phyloP scores from a whole-genome alignment of 2,113 vertebrate genomes.

The Malurus alboscapulatus region DNA sequence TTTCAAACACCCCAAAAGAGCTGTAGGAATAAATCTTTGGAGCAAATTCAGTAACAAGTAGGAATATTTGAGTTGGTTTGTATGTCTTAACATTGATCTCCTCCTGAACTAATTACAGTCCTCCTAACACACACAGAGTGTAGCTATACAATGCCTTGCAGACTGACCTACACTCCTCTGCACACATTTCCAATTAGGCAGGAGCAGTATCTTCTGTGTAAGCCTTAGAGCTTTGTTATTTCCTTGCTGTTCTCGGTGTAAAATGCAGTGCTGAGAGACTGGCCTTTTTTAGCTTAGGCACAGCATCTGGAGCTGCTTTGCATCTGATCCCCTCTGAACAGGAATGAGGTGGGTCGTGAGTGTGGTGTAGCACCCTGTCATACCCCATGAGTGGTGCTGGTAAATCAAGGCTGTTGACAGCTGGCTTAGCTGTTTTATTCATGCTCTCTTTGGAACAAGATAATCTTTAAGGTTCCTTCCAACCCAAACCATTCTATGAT shows the following conservation, averaged over 20 bases:
- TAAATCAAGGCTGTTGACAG: neutral
- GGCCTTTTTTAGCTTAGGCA: neutral
- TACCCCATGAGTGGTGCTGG: neutral
- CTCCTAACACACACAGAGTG: neutral
- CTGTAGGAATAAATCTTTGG: neutral
- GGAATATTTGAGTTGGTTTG: neutral
- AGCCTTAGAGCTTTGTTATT: neutral
- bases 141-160: neutral
- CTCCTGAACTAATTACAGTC: neutral
- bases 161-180: neutral
- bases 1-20: neutral
- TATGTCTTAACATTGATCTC: neutral
- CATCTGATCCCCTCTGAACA: neutral
- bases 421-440: neutral
- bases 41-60: neutral
- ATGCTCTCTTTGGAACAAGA: neutral
- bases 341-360: neutral
- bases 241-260: neutral
- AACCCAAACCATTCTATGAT: neutral
- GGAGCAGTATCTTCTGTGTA: neutral
- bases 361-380: neutral
- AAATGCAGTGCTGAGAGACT: neutral
- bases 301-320: neutral
- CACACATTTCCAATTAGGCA: neutral
- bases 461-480: neutral